Evolutionary conservation across 2,888 invertebrate genomes (phyloP).

Genomic region (Ornithoptera alexandrae): DNA sequence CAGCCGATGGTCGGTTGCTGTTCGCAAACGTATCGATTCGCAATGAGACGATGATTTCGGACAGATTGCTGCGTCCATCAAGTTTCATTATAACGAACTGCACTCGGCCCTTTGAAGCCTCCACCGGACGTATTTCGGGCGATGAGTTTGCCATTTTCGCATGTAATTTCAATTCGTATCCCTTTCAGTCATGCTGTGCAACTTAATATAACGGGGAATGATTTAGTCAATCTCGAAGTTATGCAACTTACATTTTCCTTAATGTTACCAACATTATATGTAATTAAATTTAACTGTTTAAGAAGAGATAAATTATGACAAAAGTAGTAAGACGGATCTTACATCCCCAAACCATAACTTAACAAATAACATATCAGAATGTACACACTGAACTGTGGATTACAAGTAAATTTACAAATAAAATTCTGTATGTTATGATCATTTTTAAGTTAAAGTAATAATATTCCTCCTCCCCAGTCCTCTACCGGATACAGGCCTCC

Average conservation of each 20-base stretch:
- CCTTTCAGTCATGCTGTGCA: conserved; percentile 33
- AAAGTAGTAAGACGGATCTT: too few species aligned
- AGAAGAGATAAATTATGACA: too few species aligned
- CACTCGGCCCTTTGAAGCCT: conserved; percentile 35
- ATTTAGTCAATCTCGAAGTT: not conserved
- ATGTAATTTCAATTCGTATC: conserved; percentile 35
- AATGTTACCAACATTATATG: too few species aligned
- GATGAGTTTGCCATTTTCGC: conserved; percentile 32
- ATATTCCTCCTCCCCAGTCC: too few species aligned
- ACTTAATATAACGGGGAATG: conserved; percentile 19
- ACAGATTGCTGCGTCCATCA: conserved; percentile 42
- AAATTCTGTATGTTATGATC: too few species aligned
- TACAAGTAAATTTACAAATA: too few species aligned
- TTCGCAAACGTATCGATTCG: conserved; percentile 37
- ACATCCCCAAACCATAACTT: too few species aligned
- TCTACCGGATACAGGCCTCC: too few species aligned
- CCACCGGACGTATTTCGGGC: conserved; percentile 24
- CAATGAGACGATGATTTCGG: conserved; percentile 51
- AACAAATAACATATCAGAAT: too few species aligned
- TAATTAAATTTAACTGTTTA: too few species aligned
- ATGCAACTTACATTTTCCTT: not conserved
- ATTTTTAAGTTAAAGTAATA: too few species aligned
- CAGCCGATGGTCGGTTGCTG: conserved; percentile 46
- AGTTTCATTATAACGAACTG: conserved; percentile 38
- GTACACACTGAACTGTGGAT: too few species aligned